Evolutionary conservation across 2,888 invertebrate species (phyloP), one percentile per base, ranked within the genome.

Genomic region (Brenthis daphne): DNA sequence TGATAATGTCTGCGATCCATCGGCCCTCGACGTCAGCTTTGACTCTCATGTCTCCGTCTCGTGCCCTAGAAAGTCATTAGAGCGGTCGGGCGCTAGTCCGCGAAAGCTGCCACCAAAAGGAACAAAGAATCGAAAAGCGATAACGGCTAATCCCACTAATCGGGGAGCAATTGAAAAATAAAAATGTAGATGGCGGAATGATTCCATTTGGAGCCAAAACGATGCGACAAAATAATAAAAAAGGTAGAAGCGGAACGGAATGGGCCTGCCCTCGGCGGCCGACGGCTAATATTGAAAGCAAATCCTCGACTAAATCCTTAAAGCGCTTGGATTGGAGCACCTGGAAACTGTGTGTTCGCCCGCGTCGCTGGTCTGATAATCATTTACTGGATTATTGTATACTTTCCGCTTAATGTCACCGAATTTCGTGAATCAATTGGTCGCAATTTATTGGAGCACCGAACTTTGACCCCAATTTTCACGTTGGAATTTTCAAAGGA

Each of bases 161-260:
- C 93, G 93, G 84, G 77, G 85, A 81, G 88, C 93, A 93, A 93
- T 93, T 93, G 93, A 93, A 93, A 93, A 93, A 93, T 93, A 93
- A 93, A 93, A 93, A 93, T 91, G 93, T 90, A 93, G 93, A 93
- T 92, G 88, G 90, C 87, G 84, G 89, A 92, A 92, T 92, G 88
- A 92, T 92, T 92, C 92, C 92, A 90, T 91, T 92, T 90, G 84
- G 90, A 87, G 87, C 89, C 91, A 89, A 91, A 92, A 92, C 92
- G 92, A 92, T 88, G 92, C 92, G 92, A 90, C 91, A 89, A 92
- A 92, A 92, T 92, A 92, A 92, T 90, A 92, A 92, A 92, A 91
- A 92, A 89, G 87, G 87, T 85, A 81, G 82, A 82, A 81, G 82
- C 80, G 88, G 87, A 87, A 86, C 88, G 85, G 87, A 85, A 85